Evolutionary conservation across 2,113 vertebrate species (phyloP), one percentile per base, ranked within the genome.

Genomic region (Cavia porcellus): DNA sequence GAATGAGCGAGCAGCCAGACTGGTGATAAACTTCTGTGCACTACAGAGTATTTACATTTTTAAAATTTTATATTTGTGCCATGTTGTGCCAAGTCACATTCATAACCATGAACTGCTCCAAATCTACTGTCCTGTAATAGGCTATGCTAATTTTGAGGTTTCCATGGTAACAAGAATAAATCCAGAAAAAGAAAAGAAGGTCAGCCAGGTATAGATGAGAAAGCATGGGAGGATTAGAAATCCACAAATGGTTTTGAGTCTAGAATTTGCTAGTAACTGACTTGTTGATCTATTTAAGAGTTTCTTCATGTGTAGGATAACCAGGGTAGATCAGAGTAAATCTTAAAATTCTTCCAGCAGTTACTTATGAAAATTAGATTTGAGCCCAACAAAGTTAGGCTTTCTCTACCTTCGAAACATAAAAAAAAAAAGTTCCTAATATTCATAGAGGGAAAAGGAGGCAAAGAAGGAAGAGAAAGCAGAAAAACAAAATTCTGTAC

Each of bases 121-220:
- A 88, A 52, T 70, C n/a, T 72, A 32, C 45, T 74, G 17, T 85
- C 52, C 20, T 32, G 1, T 30, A 24, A n/a, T 10, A 87, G 12
- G 24, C 35, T 45, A 17, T 25, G 75, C 50, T 90, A 47, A 68
- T 68, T 96, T 75, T 59, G 17, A 75, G 42, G 75, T 81, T 92
- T 96, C 57, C 85, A 92, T 92, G 62, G 62, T 75, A 92, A 90
- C 42, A 86, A 79, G 57, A 70, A 86, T 30, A 94, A 47, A 89
- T 85, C 17, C 22, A 89, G 61, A 72, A 82, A 8, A 64, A 87
- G 38, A n/a, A 83, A 50, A 90, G 55, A 81, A 84, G 86, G 38
- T 0, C 17, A 86, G 15, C 12, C 38, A 32, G 47, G 86, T 9
- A 4, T 83, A 45, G 52, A 28, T 59, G 0, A 72, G 64, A 87